A percentile compares a stretch with the other conserved stretches of the same genome.
Evolutionary conservation across 2,113 vertebrate genomes (phyloP).

Genomic region (Pterophyllum scalare): DNA sequence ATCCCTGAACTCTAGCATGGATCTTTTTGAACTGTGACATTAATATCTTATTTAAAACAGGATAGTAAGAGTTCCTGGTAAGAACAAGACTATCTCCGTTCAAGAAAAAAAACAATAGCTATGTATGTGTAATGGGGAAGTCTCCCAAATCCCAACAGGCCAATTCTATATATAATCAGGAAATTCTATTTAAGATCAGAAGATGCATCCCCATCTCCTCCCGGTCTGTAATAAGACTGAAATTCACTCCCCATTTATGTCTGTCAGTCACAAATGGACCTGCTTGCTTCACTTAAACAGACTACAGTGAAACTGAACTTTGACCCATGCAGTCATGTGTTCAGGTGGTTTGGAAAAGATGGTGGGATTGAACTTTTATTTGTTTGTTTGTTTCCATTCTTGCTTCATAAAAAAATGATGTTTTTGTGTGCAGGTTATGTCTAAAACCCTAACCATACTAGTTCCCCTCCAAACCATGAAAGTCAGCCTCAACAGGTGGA

Average conservation of each 20-base stretch:
- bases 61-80: background rate
- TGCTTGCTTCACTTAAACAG: background rate
- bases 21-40: constrained; percentile 47
- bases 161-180: background rate
- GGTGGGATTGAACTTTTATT: background rate
- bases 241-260: background rate
- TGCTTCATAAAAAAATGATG: no score
- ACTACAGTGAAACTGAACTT: background rate
- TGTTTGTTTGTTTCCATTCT: no score
- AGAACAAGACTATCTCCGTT: background rate
- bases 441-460: no score
- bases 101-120: fast-evolving
- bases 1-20: background rate
- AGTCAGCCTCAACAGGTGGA: no score
- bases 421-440: no score
- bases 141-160: background rate
- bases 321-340: background rate
- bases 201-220: background rate
- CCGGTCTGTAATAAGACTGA: background rate
- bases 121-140: background rate
- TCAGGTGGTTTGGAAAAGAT: background rate
- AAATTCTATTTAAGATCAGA: background rate
- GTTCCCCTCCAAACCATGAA: no score
- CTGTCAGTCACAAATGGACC: background rate
- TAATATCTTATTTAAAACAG: constrained; percentile 16